phyloP scores from a whole-genome alignment of 64 coral and sea anemone genomes.

The Actinia tenebrosa region DNA sequence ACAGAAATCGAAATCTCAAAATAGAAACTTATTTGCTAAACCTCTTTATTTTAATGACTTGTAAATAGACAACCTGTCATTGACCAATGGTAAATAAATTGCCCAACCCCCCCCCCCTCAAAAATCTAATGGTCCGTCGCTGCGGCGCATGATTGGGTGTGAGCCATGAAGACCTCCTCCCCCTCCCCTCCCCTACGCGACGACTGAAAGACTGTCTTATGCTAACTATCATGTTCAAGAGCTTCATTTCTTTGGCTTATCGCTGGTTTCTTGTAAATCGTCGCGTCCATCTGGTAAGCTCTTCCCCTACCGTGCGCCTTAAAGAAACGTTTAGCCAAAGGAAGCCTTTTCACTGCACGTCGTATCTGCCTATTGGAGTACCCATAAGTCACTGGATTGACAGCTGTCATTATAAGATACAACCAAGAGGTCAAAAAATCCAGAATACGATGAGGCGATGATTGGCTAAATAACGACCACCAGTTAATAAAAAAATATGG shows the following conservation, averaged over 20 bases:
- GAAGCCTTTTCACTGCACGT: slow-evolving; percentile 39
- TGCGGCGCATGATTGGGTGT: no score
- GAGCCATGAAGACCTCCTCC: no score
- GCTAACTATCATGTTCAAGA: not conserved
- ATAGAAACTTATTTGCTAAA: no score
- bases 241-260: not conserved
- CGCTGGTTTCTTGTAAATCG: no score
- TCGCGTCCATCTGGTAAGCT: slow-evolving; percentile 8
- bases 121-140: no score
- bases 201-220: no score
- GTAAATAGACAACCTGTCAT: no score
- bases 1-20: no score
- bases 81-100: no score
- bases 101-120: no score
- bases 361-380: slow-evolving; percentile 78
- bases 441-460: slow-evolving; percentile 40
- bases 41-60: no score
- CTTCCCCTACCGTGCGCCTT: not conserved
- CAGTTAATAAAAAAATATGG: slow-evolving; percentile 55
- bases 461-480: slow-evolving; percentile 43
- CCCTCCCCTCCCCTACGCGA: no score
- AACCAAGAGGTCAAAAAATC: slow-evolving; percentile 74
- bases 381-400: slow-evolving; percentile 74
- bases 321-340: not conserved
- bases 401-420: slow-evolving; percentile 47